Evolutionary conservation across 2,888 invertebrate species (phyloP).

Genomic region (Patella caerulea): DNA sequence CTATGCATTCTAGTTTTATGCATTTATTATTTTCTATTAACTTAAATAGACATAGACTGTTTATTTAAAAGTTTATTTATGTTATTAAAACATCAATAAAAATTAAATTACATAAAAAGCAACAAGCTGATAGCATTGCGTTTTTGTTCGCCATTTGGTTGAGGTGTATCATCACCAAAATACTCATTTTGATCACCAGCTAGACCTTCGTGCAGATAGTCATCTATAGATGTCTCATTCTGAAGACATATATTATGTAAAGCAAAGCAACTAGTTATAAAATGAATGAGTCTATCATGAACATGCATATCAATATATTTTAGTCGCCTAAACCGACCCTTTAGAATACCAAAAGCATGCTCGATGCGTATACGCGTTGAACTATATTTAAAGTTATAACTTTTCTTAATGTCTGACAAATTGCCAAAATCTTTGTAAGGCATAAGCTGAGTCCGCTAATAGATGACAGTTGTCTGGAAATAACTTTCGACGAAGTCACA

Average conservation of each 20-base stretch:
- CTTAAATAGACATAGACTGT: too few relatives aligned
- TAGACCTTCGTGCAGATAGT: neutral
- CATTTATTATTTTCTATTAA: too few relatives aligned
- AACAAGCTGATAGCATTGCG: neutral
- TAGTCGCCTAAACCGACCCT: neutral
- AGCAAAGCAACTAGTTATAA: conserved; percentile 4
- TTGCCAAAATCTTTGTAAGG: neutral
- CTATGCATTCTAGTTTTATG: too few relatives aligned
- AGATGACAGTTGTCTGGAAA: conserved; percentile 6
- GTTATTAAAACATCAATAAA: too few relatives aligned
- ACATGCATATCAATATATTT: conserved; percentile 1
- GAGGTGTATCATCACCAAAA: neutral
- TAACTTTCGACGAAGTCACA: neutral
- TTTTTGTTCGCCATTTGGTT: neutral
- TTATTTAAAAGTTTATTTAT: too few relatives aligned
- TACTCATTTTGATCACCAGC: neutral
- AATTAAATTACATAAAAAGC: neutral
- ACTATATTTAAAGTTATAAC: conserved; percentile 1
- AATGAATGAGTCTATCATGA: neutral
- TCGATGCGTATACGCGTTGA: conserved; percentile 6
- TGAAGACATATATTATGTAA: conserved; percentile 3
- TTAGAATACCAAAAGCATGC: neutral
- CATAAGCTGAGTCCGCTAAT: neutral
- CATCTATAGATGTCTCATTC: neutral
- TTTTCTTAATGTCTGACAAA: conserved; percentile 10